Percentiles rank a stretch among this genome's conserved stretches.
phyloP scores from a whole-genome alignment of 2,888 invertebrate species.

The Chesias legatella region DNA sequence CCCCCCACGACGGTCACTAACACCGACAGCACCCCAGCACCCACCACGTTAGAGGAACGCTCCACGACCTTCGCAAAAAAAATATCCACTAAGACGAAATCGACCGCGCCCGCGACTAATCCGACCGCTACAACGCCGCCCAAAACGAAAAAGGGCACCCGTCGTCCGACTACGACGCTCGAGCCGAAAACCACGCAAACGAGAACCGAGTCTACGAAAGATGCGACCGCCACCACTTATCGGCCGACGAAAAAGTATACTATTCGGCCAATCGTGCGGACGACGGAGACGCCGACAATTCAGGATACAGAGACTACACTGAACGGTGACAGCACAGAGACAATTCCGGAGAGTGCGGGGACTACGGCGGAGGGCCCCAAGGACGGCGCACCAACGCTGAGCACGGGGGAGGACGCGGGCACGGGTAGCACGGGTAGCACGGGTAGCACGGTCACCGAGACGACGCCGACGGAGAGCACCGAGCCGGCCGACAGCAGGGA shows the following conservation, averaged over 20 bases:
- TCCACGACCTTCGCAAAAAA: slow-evolving; percentile 64
- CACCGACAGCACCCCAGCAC: slow-evolving; percentile 52
- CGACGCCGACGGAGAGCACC: slow-evolving; percentile 59
- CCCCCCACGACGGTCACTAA: slow-evolving; percentile 40
- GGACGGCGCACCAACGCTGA: slow-evolving; percentile 56
- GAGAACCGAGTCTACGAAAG: slow-evolving; percentile 55
- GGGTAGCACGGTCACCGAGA: slow-evolving; percentile 59
- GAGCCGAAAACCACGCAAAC: slow-evolving; percentile 60
- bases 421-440: slow-evolving; percentile 60
- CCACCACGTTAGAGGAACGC: slow-evolving; percentile 61
- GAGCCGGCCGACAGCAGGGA: slow-evolving; percentile 73
- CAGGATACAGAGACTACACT: slow-evolving; percentile 72
- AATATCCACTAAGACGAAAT: slow-evolving; percentile 64
- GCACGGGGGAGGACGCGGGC: slow-evolving; percentile 55
- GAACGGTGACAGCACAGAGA: slow-evolving; percentile 76
- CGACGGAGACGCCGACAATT: slow-evolving; percentile 59
- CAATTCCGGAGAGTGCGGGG: slow-evolving; percentile 62
- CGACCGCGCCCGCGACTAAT: slow-evolving; percentile 57
- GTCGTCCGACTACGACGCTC: slow-evolving; percentile 58
- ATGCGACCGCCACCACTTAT: slow-evolving; percentile 54
- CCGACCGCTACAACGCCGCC: slow-evolving; percentile 59
- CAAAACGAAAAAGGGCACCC: slow-evolving; percentile 63
- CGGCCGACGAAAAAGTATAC: slow-evolving; percentile 78
- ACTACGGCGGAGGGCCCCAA: slow-evolving; percentile 57
- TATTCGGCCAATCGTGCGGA: slow-evolving; percentile 69